Base-by-base conservation (phyloP, 1,140 invertebrate genomes). In the Dysdera silvatica region DNA sequence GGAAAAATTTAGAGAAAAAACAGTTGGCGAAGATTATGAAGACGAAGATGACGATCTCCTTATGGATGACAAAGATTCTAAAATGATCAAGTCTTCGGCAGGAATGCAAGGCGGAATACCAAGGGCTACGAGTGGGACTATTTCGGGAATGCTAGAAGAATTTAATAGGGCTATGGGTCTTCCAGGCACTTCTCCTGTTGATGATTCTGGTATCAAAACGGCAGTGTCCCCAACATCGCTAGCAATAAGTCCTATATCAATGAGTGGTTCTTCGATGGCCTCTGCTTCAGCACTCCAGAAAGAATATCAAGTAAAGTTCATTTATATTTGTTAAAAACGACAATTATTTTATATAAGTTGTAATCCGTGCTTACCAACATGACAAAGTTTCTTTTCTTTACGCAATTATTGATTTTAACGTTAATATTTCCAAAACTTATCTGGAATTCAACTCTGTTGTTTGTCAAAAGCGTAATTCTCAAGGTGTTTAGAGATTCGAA, bases 61-160 rank as follows among this genome's bases (percentile, higher is more conserved):
- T 29, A n/a, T n/a, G n/a, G n/a, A n/a, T n/a, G n/a, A n/a, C n/a
- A n/a, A n/a, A n/a, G n/a, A n/a, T n/a, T n/a, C n/a, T n/a, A 62
- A 24, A 26, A 65, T 64, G 45, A 61, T 61, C 16, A 56, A 53
- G 33, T 68, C 40, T 23, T 68, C 56, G 0, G 63, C 58, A 51
- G 71, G 69, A 51, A 76, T 37, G 72, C 45, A 41, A 57, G 61
- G 61, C 32, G 43, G 52, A 8, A 64, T 70, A 45, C 69, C 69
- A n/a, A 58, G 70, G 24, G 70, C 69, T 28, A 70, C 66, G 4
- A 68, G 66, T 61, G 72, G 72, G 51, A 77, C 76, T 26, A 78
- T 81, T 23, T 79, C 76, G 67, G 79, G 78, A 29, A 80, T 81
- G 75, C 66, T 81, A 35, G 80, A 79, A 18, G 80, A 81, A 67